A percentile compares a stretch with the other conserved stretches of the same genome.
Evolutionary conservation across 2,113 vertebrate genomes (phyloP).

Genomic region (Sceloporus tristichus): DNA sequence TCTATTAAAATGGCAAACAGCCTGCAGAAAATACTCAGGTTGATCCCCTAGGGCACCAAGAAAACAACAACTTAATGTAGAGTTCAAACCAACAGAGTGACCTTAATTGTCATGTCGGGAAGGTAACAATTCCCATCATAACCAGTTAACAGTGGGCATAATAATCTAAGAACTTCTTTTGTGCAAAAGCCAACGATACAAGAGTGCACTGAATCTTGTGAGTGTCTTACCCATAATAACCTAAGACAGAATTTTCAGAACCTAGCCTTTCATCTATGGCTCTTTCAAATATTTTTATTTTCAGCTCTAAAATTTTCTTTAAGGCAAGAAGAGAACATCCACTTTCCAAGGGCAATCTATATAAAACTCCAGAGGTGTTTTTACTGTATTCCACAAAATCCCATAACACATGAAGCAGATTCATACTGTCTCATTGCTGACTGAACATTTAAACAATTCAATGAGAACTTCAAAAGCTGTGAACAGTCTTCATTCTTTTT

Average conservation of each 20-base stretch:
- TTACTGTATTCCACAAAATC: background rate
- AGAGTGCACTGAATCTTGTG: background rate
- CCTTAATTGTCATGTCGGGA: no score
- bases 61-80: background rate
- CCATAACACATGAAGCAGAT: background rate
- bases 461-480: background rate
- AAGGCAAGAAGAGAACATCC: fast-evolving
- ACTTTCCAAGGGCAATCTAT: background rate
- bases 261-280: background rate
- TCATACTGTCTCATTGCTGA: background rate
- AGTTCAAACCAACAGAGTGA: background rate
- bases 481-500: background rate
- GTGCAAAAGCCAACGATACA: background rate
- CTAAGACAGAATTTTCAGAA: background rate
- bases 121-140: background rate
- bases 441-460: conserved; percentile 3
- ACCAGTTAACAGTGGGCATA: background rate
- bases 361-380: background rate
- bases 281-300: background rate
- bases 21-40: background rate
- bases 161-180: background rate
- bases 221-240: fast-evolving
- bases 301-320: fast-evolving
- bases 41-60: background rate
- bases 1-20: background rate